Conservation (phyloP, 2,113 vertebrate species). For the Heterochromis multidens region DNA sequence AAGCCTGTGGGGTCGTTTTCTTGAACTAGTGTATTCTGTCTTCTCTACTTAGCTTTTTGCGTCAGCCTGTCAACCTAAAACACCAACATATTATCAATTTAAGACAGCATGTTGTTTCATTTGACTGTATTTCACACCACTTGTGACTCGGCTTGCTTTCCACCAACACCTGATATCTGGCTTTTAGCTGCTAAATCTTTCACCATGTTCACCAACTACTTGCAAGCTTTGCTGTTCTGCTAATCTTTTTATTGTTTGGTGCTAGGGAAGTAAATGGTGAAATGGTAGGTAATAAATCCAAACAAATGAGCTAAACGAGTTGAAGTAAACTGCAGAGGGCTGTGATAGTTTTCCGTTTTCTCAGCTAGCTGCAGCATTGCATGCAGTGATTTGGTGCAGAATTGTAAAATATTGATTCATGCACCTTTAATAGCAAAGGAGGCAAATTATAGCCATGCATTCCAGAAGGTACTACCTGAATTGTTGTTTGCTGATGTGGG, state of each 20-base stretch:
- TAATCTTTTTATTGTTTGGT: neutral
- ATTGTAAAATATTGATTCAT: neutral
- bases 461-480: neutral
- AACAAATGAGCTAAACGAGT: neutral
- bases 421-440: neutral
- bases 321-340: neutral
- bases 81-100: neutral
- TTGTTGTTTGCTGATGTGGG: neutral
- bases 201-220: neutral
- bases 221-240: neutral
- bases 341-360: neutral
- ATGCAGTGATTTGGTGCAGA: neutral
- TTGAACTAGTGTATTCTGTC: neutral
- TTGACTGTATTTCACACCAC: neutral
- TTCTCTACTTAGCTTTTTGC: too few relatives aligned
- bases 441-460: neutral
- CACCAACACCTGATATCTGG: neutral
- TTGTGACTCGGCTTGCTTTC: neutral
- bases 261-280: neutral
- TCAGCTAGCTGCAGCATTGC: too few relatives aligned
- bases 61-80: neutral
- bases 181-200: neutral
- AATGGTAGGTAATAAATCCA: neutral
- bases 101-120: neutral
- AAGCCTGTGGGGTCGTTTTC: neutral